phyloP scores from a whole-genome alignment of 2,888 invertebrate genomes.

The Coleophora deauratella region DNA sequence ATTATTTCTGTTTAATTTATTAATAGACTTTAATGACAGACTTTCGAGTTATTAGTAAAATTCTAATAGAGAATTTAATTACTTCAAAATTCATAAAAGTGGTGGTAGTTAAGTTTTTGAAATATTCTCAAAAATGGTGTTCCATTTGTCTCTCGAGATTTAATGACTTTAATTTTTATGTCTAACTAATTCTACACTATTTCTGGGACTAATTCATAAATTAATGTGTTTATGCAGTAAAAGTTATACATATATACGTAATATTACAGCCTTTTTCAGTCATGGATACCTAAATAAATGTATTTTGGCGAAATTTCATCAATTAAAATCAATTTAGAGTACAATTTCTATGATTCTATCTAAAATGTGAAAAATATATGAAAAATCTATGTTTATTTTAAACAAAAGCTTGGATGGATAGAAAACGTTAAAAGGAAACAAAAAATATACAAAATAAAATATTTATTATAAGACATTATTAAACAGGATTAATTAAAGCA shows the following conservation, averaged over 20 bases:
- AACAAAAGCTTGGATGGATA: constrained; percentile 6
- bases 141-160: constrained; percentile 23
- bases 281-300: constrained; percentile 29
- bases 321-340: constrained; percentile 5
- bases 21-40: too few species aligned
- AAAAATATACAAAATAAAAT: constrained; percentile 50
- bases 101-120: too few species aligned
- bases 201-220: too few species aligned
- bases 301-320: constrained; percentile 28
- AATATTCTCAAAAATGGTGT: constrained; percentile 35
- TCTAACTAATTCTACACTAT: too few species aligned
- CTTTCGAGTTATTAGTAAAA: constrained; percentile 7
- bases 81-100: neutral
- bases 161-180: constrained; percentile 14
- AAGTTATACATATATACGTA: too few species aligned
- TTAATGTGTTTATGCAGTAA: too few species aligned
- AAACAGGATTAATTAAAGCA: constrained; percentile 45
- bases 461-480: constrained; percentile 59
- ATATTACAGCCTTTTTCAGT: constrained; percentile 61
- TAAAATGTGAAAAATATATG: too few species aligned
- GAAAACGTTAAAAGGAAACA: constrained; percentile 29
- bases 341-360: too few species aligned
- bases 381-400: too few species aligned
- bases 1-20: too few species aligned
- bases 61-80: neutral